Evolutionary conservation across 2,797 vertebrate species (phyloP).

Genomic region (Limosa lapponica): DNA sequence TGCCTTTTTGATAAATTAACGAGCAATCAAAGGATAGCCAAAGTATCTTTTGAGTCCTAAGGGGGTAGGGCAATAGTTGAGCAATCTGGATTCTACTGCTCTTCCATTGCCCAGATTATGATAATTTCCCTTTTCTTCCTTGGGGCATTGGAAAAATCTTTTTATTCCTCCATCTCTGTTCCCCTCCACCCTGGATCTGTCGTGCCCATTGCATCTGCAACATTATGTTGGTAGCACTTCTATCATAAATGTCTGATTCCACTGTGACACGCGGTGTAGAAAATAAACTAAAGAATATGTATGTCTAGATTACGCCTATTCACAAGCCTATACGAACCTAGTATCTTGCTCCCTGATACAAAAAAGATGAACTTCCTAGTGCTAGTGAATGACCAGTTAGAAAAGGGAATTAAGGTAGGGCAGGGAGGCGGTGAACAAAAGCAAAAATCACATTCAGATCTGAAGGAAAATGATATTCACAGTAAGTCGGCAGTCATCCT

Average conservation of each 20-base stretch:
- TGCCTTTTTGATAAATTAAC: slow-evolving; percentile 52
- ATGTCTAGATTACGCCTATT: slow-evolving; percentile 49
- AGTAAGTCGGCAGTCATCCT: slow-evolving; percentile 44
- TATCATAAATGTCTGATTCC: neutral
- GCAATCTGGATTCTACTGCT: neutral
- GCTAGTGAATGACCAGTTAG: slow-evolving; percentile 54
- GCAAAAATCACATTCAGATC: slow-evolving; percentile 64
- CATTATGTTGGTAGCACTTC: neutral
- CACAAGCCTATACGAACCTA: slow-evolving; percentile 39
- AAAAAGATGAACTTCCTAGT: slow-evolving; percentile 50
- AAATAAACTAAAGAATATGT: neutral
- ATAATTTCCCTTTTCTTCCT: neutral
- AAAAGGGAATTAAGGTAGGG: slow-evolving; percentile 41
- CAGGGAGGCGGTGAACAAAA: slow-evolving; percentile 40
- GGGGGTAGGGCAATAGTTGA: neutral
- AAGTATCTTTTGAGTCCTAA: slow-evolving; percentile 42
- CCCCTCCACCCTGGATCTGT: neutral
- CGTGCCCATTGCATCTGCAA: neutral
- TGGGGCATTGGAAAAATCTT: neutral
- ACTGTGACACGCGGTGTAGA: neutral
- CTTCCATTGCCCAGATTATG: neutral
- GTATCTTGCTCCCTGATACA: slow-evolving; percentile 38
- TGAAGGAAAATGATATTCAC: slow-evolving; percentile 45
- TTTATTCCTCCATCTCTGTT: neutral
- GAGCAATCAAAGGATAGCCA: slow-evolving; percentile 63